Conservation (phyloP, 2,888 invertebrate genomes). For the Calephelis perditalis region DNA sequence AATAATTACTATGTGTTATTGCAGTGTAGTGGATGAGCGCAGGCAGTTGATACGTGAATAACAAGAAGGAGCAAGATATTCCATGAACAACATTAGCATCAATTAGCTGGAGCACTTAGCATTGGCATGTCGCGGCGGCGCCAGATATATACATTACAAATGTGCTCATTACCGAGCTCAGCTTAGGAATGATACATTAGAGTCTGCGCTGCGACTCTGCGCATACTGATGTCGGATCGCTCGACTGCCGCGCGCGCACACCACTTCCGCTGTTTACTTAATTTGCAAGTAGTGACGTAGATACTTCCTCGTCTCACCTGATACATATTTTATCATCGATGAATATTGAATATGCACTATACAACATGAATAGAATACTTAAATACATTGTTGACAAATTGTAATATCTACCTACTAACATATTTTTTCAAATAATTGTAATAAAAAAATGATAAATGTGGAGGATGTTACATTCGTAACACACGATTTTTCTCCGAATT, state of each 20-base stretch:
- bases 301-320: background rate
- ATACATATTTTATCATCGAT: background rate
- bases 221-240: background rate
- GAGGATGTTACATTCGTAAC: too few relatives aligned
- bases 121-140: background rate
- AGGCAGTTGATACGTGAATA: too few relatives aligned
- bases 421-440: too few relatives aligned
- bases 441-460: too few relatives aligned
- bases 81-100: background rate
- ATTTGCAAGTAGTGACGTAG: background rate
- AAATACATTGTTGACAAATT: too few relatives aligned
- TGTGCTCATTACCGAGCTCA: constrained; percentile 5
- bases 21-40: background rate
- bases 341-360: too few relatives aligned
- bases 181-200: background rate
- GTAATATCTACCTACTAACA: too few relatives aligned
- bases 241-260: background rate
- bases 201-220: background rate
- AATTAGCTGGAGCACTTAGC: background rate
- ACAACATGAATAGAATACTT: too few relatives aligned
- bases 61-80: too few relatives aligned
- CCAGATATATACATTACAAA: constrained; percentile 1
- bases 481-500: too few relatives aligned
- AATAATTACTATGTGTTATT: background rate
- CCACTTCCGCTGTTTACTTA: background rate